Evolutionary conservation across 2,888 invertebrate species (phyloP).

Genomic region (Dendrolimus houi): DNA sequence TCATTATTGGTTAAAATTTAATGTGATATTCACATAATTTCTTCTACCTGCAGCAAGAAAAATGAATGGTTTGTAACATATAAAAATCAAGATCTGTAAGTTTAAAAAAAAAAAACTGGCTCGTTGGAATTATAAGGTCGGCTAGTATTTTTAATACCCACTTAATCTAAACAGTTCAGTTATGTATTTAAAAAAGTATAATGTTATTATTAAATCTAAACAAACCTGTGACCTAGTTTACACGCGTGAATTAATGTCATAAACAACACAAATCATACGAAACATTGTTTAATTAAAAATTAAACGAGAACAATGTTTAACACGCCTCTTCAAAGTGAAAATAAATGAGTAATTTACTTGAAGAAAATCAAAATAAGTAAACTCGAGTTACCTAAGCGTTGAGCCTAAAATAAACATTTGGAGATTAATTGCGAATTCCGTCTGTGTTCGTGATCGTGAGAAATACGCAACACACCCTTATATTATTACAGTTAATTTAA

Average conservation of each 20-base stretch:
- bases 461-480: constrained; percentile 12
- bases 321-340: constrained; percentile 1
- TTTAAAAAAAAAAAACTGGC: too few species aligned
- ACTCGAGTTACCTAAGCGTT: constrained; percentile 11
- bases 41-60: too few species aligned
- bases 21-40: too few species aligned
- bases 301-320: not conserved
- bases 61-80: too few species aligned
- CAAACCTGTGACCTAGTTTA: not conserved
- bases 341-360: constrained; percentile 13
- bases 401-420: constrained; percentile 20
- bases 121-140: too few species aligned
- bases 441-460: constrained; percentile 17
- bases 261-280: not conserved
- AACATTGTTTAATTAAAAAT: not conserved
- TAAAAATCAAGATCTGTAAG: too few species aligned
- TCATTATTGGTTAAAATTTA: too few species aligned
- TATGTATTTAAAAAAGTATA: too few species aligned
- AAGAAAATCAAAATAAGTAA: constrained; percentile 18
- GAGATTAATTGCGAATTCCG: constrained; percentile 33
- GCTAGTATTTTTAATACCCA: too few species aligned
- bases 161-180: too few species aligned
- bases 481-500: constrained; percentile 2
- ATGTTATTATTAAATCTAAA: too few species aligned
- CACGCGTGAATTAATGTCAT: not conserved